Conservation (phyloP, 2,113 vertebrate genomes). For the Cyanistes caeruleus region DNA sequence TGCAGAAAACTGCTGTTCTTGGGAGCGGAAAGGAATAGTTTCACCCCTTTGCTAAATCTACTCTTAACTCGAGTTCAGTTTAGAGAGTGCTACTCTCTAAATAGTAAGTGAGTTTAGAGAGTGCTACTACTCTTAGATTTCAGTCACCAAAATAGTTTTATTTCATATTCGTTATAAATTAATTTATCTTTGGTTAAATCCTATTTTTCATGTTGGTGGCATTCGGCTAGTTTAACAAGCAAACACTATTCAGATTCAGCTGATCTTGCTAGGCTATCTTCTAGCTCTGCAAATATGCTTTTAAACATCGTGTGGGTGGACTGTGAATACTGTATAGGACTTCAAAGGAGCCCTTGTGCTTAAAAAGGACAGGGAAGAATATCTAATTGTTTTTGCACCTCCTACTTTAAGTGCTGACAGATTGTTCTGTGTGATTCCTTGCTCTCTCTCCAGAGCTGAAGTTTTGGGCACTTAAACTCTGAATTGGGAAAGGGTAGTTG, state of each 20-base stretch:
- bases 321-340: not conserved
- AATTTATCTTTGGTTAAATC: not conserved
- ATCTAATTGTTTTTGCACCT: not conserved
- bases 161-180: not conserved
- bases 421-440: not conserved
- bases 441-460: not conserved
- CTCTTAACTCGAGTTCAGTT: not conserved
- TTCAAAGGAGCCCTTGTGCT: not conserved
- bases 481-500: not conserved
- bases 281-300: not conserved
- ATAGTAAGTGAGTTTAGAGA: too few relatives aligned
- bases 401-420: not conserved
- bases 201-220: not conserved
- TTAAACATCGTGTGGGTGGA: not conserved
- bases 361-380: not conserved
- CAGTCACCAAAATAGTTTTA: not conserved
- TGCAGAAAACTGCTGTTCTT: not conserved
- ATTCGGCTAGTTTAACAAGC: not conserved
- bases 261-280: not conserved
- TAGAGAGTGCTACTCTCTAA: not conserved
- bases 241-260: not conserved
- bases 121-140: not conserved
- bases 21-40: not conserved
- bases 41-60: not conserved
- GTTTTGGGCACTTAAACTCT: not conserved